Conservation (phyloP, 2,113 vertebrate genomes). For the Megaleporinus macrocephalus region DNA sequence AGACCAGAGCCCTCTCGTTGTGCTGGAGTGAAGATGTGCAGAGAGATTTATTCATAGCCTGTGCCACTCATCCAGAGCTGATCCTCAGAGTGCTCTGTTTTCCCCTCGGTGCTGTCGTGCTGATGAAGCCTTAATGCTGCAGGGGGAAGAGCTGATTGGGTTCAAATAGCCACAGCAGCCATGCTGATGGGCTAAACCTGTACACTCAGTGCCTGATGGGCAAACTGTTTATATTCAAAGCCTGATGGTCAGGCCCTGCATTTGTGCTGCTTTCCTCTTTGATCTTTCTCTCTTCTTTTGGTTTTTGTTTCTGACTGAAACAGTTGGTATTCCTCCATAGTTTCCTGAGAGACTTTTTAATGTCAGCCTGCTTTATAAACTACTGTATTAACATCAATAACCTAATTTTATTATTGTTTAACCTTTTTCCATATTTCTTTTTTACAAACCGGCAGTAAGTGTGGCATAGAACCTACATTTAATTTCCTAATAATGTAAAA, state of each 20-base stretch:
- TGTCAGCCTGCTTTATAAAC: too few relatives aligned
- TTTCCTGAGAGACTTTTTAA: too few relatives aligned
- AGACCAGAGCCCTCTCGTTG: neutral
- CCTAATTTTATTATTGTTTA: too few relatives aligned
- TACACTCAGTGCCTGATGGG: neutral
- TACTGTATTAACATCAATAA: too few relatives aligned
- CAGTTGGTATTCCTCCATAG: too few relatives aligned
- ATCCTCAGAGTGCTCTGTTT: neutral
- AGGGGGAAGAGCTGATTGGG: conserved; percentile 54
- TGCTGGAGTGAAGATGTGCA: neutral
- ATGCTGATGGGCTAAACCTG: conserved; percentile 32
- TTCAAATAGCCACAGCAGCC: conserved; percentile 44
- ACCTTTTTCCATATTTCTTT: too few relatives aligned
- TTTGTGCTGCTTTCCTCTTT: too few relatives aligned
- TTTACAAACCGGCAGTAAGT: too few relatives aligned
- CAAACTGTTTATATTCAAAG: neutral
- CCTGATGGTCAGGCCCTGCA: neutral
- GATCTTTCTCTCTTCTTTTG: too few relatives aligned
- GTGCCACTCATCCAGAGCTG: neutral
- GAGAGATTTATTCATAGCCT: conserved; percentile 18
- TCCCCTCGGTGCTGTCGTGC: neutral
- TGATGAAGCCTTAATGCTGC: neutral
- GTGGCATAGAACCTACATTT: too few relatives aligned
- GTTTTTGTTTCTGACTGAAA: too few relatives aligned
- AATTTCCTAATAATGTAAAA: too few relatives aligned